phyloP scores from a whole-genome alignment of 1,140 invertebrate genomes.

The Drosophila prosaltans region DNA sequence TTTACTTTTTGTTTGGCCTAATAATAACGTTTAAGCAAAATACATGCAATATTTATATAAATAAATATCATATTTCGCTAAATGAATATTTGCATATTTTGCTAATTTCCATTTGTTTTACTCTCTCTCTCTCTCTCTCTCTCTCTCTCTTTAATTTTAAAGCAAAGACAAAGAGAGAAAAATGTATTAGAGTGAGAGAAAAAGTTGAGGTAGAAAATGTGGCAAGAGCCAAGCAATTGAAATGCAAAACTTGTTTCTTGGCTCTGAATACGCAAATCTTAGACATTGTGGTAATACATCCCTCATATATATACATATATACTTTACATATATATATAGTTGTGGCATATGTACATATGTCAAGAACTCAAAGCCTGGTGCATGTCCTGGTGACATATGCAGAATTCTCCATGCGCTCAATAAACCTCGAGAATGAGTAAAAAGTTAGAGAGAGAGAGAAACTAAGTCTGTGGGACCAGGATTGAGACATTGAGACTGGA shows the following conservation, averaged over 20 bases:
- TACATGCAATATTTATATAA: constrained; percentile 8
- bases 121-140: background rate
- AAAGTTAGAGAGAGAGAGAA: constrained; percentile 4
- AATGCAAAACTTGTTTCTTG: constrained; percentile 43
- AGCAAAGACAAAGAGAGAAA: constrained; percentile 12
- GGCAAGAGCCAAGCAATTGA: constrained; percentile 27
- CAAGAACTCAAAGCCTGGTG: background rate
- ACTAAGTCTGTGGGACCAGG: background rate
- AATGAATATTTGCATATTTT: constrained; percentile 67
- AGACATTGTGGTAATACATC: constrained; percentile 56
- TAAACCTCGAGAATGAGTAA: constrained; percentile 54
- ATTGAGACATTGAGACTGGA: constrained; percentile 6
- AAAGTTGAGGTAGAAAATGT: too few species aligned
- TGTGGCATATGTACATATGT: background rate
- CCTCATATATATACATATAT: constrained; percentile 23
- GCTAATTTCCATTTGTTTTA: constrained; percentile 57
- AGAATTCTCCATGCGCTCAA: constrained; percentile 62
- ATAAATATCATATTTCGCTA: constrained; percentile 51
- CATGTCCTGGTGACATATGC: constrained; percentile 43
- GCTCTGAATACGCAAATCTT: constrained; percentile 41
- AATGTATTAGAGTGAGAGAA: background rate
- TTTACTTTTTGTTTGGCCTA: too few species aligned
- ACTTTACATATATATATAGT: constrained; percentile 6
- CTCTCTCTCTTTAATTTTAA: constrained; percentile 59
- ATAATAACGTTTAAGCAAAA: background rate